Evolutionary conservation across 2,888 invertebrate genomes (phyloP), one percentile per base, ranked within the genome.

Genomic region (Pheosia gnoma): DNA sequence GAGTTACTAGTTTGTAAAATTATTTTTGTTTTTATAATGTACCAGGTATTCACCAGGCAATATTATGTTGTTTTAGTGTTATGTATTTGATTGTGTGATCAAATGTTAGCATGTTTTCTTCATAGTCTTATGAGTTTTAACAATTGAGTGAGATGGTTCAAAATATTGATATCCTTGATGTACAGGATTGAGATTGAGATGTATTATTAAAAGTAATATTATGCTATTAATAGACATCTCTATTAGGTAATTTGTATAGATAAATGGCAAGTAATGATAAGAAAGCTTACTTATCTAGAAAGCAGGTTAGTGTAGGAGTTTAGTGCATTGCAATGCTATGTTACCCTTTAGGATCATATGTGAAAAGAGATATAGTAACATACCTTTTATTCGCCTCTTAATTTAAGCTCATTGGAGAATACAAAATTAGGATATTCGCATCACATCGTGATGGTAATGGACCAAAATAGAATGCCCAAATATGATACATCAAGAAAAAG

Each of bases 401-500:
- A 79, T 76, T 78, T 81, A 75, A 82, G 83, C 74, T 86, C 85
- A 83, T 85, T 81, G 79, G 78, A 84, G 85, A 85, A 85, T 80
- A 87, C 84, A 88, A 87, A 87, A 85, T 88, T 88, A 85, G 85
- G 87, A 88, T 89, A 86, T 87, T 87, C 86, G 84, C 87, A 89
- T 86, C 87, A 84, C 88, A 89, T 88, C 86, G 83, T 91, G 91
- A 92, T 92, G 93, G 93, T 90, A 92, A 91, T 90, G 87, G 88
- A 91, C 91, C 80, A 90, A 93, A 93, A 93, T 93, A 93, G 93
- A 89, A 89, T 93, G 90, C 88, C 93, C 93, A 92, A 93, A 93
- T 91, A 88, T 85, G 90, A 88, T 86, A 87, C 80, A 80, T 82
- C 81, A 79, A 74, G 85, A 88, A 86, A 85, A 88, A 85, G 88